Evolutionary conservation across 2,113 vertebrate genomes (phyloP).

Genomic region (Nothobranchius furzeri): DNA sequence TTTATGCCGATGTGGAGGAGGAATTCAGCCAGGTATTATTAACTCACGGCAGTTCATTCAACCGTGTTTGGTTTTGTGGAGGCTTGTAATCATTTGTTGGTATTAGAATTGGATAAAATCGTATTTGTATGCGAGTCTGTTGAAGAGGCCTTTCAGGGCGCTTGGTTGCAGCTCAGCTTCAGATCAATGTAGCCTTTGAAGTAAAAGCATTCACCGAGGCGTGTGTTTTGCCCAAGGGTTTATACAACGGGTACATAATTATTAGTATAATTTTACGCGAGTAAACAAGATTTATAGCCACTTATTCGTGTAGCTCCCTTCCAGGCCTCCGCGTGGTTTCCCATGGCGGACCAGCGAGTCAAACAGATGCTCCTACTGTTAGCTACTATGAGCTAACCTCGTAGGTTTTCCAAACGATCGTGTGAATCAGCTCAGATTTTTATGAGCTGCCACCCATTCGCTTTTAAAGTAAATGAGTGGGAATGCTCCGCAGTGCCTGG

Average conservation of each 20-base stretch:
- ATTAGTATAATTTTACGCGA: background rate
- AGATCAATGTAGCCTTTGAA: background rate
- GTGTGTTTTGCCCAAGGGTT: accelerated
- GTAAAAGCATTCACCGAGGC: background rate
- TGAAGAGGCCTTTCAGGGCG: slow-evolving; percentile 39
- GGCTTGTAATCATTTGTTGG: accelerated
- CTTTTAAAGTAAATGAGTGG: too few relatives aligned
- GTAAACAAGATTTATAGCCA: accelerated
- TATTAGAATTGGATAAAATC: accelerated
- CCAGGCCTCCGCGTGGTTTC: slow-evolving; percentile 30
- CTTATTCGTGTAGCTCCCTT: background rate
- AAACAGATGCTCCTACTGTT: slow-evolving; percentile 39
- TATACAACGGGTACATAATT: background rate
- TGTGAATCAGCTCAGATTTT: too few relatives aligned
- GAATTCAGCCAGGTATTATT: slow-evolving; percentile 90
- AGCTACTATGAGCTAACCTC: slow-evolving; percentile 10
- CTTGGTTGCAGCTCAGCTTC: slow-evolving; percentile 11
- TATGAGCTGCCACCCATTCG: too few relatives aligned
- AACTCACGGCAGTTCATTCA: accelerated
- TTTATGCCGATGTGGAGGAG: slow-evolving; percentile 96
- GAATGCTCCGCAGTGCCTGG: too few relatives aligned
- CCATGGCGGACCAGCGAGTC: slow-evolving; percentile 31
- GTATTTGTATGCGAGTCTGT: background rate
- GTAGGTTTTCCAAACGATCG: background rate
- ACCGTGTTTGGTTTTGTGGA: accelerated